Conservation (phyloP, 2,113 vertebrate genomes). For the Sinocyclocheilus rhinocerous region DNA sequence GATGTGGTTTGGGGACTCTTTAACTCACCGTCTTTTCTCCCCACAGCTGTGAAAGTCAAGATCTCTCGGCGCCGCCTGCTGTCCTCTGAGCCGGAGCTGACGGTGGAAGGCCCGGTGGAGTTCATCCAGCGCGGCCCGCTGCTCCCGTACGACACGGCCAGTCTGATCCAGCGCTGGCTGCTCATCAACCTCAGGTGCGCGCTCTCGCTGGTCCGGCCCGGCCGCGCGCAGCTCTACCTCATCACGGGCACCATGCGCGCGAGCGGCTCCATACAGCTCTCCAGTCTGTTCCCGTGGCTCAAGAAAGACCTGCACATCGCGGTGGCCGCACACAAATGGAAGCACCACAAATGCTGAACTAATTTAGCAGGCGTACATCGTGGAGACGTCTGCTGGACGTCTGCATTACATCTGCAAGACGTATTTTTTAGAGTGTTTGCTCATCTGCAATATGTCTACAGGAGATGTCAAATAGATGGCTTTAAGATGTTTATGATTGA, state of each 20-base stretch:
- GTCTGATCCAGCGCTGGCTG: conserved; percentile 85
- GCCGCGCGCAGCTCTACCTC: conserved; percentile 79
- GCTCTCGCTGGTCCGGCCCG: conserved; percentile 70
- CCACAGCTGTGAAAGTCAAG: conserved; percentile 71
- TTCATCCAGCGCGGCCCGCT: conserved; percentile 81
- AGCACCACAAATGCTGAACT: conserved; percentile 78
- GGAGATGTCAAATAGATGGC: no score
- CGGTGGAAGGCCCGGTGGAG: conserved; percentile 79
- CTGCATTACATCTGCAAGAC: no score
- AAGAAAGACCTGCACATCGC: conserved; percentile 80
- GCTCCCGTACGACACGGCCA: conserved; percentile 82
- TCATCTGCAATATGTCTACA: no score
- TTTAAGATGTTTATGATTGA: no score
- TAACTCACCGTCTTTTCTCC: background rate
- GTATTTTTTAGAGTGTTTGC: no score
- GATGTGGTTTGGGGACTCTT: background rate
- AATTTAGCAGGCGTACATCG: no score
- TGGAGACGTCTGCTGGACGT: no score
- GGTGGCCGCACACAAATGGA: conserved; percentile 83
- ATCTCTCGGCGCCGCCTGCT: no score
- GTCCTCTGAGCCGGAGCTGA: no score
- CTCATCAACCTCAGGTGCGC: conserved; percentile 83
- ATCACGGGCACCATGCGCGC: conserved; percentile 77
- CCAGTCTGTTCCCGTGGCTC: conserved; percentile 82
- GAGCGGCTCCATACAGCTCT: conserved; percentile 73